Evolutionary conservation across 1,140 invertebrate species (phyloP).

Genomic region (Bombus difficillimus): DNA sequence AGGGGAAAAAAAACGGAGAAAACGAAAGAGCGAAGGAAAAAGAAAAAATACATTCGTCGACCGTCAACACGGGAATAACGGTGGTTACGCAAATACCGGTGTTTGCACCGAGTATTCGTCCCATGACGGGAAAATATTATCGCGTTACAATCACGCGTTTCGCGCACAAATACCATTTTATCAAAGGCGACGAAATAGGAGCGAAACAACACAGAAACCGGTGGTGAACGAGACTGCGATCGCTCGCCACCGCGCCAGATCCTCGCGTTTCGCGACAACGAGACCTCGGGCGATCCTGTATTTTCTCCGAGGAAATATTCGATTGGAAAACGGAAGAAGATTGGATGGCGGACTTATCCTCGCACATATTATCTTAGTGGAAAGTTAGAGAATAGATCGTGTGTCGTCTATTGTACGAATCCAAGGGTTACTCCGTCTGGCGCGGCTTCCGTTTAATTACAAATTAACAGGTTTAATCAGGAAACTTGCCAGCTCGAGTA

Average conservation of each 20-base stretch:
- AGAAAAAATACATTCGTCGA: constrained; percentile 15
- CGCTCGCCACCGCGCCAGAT: too few species aligned
- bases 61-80: constrained; percentile 20
- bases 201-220: background rate
- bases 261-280: too few species aligned
- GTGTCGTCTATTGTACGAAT: constrained; percentile 40
- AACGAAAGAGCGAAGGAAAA: background rate
- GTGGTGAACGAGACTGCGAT: background rate
- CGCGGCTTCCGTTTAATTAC: constrained; percentile 72
- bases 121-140: constrained; percentile 2
- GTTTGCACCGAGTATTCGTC: background rate
- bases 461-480: constrained; percentile 78
- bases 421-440: constrained; percentile 36
- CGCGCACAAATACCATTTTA: background rate
- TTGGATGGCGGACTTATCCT: background rate
- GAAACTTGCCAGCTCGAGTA: constrained; percentile 71
- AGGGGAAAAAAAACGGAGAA: background rate
- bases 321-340: background rate
- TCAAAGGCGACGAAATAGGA: background rate
- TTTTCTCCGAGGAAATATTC: background rate
- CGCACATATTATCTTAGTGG: constrained; percentile 6
- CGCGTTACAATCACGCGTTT: background rate
- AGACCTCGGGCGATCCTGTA: too few species aligned
- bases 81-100: background rate
- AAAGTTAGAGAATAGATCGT: constrained; percentile 18